phyloP scores from a whole-genome alignment of 2,888 invertebrate genomes.

The Nebria salina region DNA sequence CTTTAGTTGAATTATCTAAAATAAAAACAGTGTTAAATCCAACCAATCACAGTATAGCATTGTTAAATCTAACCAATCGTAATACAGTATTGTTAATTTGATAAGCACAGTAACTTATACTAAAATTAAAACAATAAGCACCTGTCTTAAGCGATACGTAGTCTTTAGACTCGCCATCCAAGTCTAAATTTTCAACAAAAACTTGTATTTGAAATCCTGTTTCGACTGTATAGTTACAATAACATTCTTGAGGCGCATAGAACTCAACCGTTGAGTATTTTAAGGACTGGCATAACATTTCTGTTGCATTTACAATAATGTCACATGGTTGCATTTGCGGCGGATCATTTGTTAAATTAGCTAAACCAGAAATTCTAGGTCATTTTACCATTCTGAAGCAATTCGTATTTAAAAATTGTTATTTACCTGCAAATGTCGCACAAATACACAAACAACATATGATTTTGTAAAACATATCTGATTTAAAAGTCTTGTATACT shows the following conservation, averaged over 20 bases:
- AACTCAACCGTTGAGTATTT: not conserved
- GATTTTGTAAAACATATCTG: not conserved
- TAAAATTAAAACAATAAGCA: conserved; percentile 18
- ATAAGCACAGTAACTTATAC: no score
- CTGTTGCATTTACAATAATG: not conserved
- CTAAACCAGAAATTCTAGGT: not conserved
- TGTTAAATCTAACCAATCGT: not conserved
- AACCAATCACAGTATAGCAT: not conserved
- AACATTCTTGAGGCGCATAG: conserved; percentile 4
- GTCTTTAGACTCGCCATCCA: conserved; percentile 46
- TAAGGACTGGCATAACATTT: not conserved
- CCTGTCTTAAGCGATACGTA: conserved; percentile 49
- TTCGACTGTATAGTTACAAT: conserved; percentile 9
- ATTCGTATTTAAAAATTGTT: not conserved
- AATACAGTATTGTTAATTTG: not conserved
- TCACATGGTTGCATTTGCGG: not conserved
- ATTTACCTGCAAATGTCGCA: conserved; percentile 17
- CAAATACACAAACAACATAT: conserved; percentile 18
- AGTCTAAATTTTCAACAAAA: conserved; percentile 43
- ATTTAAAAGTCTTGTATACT: not conserved
- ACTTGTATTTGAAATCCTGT: conserved; percentile 52
- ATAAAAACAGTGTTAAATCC: not conserved
- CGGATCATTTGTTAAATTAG: not conserved
- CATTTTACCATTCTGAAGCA: no score
- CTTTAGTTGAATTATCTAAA: not conserved